phyloP scores from a whole-genome alignment of 2,888 invertebrate genomes.

The Himalopsyche japonica region DNA sequence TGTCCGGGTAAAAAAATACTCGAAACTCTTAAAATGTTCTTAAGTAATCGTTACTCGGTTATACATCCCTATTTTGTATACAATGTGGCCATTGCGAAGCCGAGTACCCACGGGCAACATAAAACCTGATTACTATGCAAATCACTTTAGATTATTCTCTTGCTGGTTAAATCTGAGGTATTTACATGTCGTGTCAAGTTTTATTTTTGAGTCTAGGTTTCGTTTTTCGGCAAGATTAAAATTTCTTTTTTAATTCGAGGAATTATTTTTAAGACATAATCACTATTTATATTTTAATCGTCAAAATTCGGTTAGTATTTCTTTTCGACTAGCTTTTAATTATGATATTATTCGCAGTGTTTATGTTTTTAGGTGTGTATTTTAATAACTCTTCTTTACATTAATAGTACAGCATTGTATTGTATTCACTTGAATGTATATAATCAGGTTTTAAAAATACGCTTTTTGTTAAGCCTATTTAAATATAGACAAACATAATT shows the following conservation, averaged over 20 bases:
- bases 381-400: too few relatives aligned
- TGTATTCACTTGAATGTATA: too few relatives aligned
- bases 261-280: neutral
- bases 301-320: too few relatives aligned
- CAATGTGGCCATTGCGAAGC: neutral
- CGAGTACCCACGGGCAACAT: constrained; percentile 17
- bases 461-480: too few relatives aligned
- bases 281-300: neutral
- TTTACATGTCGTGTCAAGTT: constrained; percentile 5
- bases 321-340: too few relatives aligned
- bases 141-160: constrained; percentile 31
- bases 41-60: too few relatives aligned
- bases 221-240: neutral
- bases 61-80: neutral
- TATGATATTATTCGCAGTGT: too few relatives aligned
- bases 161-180: constrained; percentile 24
- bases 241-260: neutral
- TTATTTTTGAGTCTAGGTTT: neutral
- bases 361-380: too few relatives aligned
- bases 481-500: neutral
- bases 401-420: too few relatives aligned
- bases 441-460: too few relatives aligned
- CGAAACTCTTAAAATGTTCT: too few relatives aligned
- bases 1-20: too few relatives aligned
- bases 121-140: constrained; percentile 37